Conservation (phyloP, 2,113 vertebrate genomes). For the Crotalus viridis region DNA sequence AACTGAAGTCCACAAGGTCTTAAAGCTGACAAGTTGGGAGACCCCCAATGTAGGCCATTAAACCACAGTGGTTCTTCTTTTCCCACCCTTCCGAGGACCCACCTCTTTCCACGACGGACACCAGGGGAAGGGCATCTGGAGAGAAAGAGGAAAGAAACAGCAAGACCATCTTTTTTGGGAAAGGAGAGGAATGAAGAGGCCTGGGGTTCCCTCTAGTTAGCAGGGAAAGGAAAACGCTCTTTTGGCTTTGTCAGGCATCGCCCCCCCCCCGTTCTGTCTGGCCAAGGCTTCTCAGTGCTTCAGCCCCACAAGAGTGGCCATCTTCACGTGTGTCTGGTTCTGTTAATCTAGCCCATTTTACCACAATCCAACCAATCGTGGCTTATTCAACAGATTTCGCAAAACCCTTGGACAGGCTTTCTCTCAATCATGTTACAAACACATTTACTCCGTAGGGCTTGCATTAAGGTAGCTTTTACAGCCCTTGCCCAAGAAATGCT, state of each 20-base stretch:
- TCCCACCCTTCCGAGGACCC: not conserved
- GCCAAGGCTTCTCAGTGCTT: not conserved
- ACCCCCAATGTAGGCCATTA: not conserved
- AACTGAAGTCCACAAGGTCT: not conserved
- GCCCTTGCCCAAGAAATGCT: not conserved
- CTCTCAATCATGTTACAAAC: not conserved
- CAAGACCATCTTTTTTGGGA: rapidly evolving
- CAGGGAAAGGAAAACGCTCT: not conserved
- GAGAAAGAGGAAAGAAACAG: not conserved
- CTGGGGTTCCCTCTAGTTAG: not conserved
- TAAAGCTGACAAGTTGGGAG: not conserved
- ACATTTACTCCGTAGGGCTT: not conserved
- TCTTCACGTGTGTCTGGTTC: not conserved
- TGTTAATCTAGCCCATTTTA: not conserved
- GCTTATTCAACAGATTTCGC: not conserved
- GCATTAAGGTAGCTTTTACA: not conserved
- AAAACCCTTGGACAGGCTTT: not conserved
- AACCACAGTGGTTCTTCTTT: not conserved
- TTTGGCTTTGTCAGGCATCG: not conserved
- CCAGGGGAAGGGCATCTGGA: not conserved
- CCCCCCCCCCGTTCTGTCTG: not conserved
- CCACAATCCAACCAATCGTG: not conserved
- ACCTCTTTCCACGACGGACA: not conserved
- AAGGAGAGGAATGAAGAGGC: not conserved
- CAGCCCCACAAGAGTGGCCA: not conserved